phyloP scores from a whole-genome alignment of 2,888 invertebrate genomes.

The Papilio demoleus region DNA sequence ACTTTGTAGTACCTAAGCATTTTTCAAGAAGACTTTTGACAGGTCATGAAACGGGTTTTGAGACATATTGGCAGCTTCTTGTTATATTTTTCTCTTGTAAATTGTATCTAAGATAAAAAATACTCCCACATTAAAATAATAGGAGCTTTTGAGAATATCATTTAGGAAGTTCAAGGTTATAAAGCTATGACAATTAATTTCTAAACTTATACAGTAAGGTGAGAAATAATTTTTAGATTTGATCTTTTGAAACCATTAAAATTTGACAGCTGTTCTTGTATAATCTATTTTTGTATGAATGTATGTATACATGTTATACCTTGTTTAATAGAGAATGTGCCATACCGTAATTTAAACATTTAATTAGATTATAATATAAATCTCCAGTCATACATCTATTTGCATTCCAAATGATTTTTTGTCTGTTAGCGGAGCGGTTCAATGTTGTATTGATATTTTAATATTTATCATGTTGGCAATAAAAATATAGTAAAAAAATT shows the following conservation, averaged over 20 bases:
- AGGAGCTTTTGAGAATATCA: neutral
- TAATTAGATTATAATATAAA: conserved; percentile 26
- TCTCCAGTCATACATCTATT: conserved; percentile 35
- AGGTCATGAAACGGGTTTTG: conserved; percentile 48
- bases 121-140: neutral
- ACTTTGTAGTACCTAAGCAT: conserved; percentile 23
- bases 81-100: conserved; percentile 41
- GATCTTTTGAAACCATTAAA: conserved; percentile 35
- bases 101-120: neutral
- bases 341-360: conserved; percentile 51
- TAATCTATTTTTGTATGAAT: conserved; percentile 73
- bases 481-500: neutral
- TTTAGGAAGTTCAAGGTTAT: neutral
- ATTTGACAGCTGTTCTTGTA: conserved; percentile 49
- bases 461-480: neutral
- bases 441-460: neutral
- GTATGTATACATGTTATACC: conserved; percentile 52
- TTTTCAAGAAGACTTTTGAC: conserved; percentile 42
- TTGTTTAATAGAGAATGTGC: conserved; percentile 52
- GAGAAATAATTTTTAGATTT: conserved; percentile 4
- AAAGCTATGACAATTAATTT: neutral
- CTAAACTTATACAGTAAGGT: neutral
- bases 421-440: neutral
- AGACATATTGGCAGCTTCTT: conserved; percentile 32
- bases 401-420: conserved; percentile 29